A percentile compares a stretch with the other conserved stretches of the same genome.
These are phyloP conservation scores for Dendrophyllia cribrosa DNA, from an alignment of 64 coral and sea anemone genomes.

Conservation along the genomic window DNA sequence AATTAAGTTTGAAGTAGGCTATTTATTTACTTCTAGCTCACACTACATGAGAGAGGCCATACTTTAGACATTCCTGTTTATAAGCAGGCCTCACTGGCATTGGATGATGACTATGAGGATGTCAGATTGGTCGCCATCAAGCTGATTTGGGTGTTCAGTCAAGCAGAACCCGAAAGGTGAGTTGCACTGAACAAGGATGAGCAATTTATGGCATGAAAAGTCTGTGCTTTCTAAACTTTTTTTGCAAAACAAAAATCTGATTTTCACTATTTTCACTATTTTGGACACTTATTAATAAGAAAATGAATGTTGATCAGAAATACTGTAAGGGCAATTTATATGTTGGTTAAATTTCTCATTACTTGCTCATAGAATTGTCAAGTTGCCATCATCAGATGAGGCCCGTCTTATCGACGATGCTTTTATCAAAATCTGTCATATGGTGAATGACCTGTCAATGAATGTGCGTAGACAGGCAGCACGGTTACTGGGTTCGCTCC, in stretches of 20 bases:
- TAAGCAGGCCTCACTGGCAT: constrained; percentile 76
- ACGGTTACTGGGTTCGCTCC: constrained; percentile 83
- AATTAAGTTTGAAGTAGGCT: too few species aligned
- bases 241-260: too few species aligned
- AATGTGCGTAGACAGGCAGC: constrained; percentile 88
- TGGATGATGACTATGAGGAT: constrained; percentile 98
- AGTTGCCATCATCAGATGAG: constrained; percentile 82
- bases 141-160: constrained; percentile 96
- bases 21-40: constrained; percentile 49
- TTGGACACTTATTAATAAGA: too few species aligned
- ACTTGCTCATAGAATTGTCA: constrained; percentile 57
- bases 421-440: constrained; percentile 97
- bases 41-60: constrained; percentile 92
- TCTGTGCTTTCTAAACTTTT: too few species aligned
- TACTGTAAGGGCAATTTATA: neutral
- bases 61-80: constrained; percentile 81
- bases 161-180: constrained; percentile 89
- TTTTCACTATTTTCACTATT: too few species aligned
- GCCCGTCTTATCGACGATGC: constrained; percentile 89
- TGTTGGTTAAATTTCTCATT: neutral
- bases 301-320: neutral
- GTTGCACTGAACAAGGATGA: neutral
- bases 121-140: constrained; percentile 91
- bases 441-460: constrained; percentile 98
- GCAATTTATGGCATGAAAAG: too few species aligned